phyloP scores from a whole-genome alignment of 2,113 vertebrate species.

The Anser cygnoides region DNA sequence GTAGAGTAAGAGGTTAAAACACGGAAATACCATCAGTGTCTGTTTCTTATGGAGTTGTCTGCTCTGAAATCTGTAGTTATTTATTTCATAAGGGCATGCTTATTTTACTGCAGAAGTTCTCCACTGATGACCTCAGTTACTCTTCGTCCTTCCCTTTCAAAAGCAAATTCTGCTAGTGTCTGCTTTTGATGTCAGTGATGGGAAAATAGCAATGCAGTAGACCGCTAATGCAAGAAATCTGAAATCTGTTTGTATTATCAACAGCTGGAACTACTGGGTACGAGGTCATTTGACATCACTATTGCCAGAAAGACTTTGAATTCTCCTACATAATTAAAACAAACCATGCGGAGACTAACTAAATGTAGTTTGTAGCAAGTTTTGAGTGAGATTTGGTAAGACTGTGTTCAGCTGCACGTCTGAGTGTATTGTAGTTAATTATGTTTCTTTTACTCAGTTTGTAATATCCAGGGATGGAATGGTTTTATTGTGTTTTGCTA shows the following conservation, averaged over 20 bases:
- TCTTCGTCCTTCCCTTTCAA: not conserved
- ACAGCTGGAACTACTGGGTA: not conserved
- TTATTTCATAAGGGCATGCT: constrained; percentile 3
- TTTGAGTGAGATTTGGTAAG: not conserved
- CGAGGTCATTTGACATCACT: not conserved
- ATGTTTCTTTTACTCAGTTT: not conserved
- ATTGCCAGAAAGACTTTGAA: not conserved
- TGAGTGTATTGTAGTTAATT: not conserved
- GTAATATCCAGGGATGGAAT: not conserved
- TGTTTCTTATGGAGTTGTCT: constrained; percentile 31
- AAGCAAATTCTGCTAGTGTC: not conserved
- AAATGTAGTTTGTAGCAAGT: not conserved
- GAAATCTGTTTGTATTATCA: constrained; percentile 12
- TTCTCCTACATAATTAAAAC: not conserved
- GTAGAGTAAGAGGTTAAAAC: constrained; percentile 2
- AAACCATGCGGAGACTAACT: not conserved
- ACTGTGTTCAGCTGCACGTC: not conserved
- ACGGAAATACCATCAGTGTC: not conserved
- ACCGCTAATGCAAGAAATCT: not conserved
- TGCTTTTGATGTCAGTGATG: not conserved
- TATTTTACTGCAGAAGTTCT: constrained; percentile 17
- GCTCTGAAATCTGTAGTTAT: not conserved
- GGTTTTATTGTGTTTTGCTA: not conserved
- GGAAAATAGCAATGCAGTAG: not conserved
- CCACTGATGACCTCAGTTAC: not conserved